Base-by-base conservation (phyloP, 2,797 vertebrate genomes). In the Crypturellus tataupa region DNA sequence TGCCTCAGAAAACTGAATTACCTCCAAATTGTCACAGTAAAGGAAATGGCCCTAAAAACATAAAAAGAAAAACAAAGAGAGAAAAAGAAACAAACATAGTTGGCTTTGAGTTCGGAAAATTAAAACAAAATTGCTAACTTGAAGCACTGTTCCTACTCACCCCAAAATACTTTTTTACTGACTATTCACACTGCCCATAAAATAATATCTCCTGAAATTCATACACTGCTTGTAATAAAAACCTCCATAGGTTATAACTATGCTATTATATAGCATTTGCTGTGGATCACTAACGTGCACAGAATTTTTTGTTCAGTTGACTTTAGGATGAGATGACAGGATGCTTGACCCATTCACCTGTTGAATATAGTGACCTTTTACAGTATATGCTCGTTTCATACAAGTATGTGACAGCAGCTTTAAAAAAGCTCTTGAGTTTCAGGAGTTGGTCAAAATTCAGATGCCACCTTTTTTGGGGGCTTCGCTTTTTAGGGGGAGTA, bases 331-430 rank as follows among this genome's bases (percentile, higher is more conserved):
- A 72, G 33, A 42, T 1, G 13, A 58, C 53, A 67, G 72, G 24
- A 55, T 25, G 21, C n/a, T 59, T 64, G 60, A 67, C 35, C 78
- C 27, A 33, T 39, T 31, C 40, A 78, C 23, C 67, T 62, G 33
- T 7, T 1, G 2, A 78, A 20, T 24, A 39, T 1, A 31, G n/a
- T 17, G 69, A 31, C 70, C 37, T n/a, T 81, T 79, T 2, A 10
- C 19, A 12, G 2, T n/a, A 1, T 14, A 7, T 7, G 5, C 24
- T 55, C 18, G 19, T 9, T 23, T 2, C 31, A 21, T 27, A 10
- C 24, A 64, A 76, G 24, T 16, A 64, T 3, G 5, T 9, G 25
- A 49, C 27, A 59, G 11, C 7, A 71, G 29, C 46, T 80, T 46
- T 60, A 56, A 83, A 75, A 19, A 70, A 60, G 0, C 49, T 27